Conservation (phyloP, 2,888 invertebrate species). For the Cepaea hortensis region DNA sequence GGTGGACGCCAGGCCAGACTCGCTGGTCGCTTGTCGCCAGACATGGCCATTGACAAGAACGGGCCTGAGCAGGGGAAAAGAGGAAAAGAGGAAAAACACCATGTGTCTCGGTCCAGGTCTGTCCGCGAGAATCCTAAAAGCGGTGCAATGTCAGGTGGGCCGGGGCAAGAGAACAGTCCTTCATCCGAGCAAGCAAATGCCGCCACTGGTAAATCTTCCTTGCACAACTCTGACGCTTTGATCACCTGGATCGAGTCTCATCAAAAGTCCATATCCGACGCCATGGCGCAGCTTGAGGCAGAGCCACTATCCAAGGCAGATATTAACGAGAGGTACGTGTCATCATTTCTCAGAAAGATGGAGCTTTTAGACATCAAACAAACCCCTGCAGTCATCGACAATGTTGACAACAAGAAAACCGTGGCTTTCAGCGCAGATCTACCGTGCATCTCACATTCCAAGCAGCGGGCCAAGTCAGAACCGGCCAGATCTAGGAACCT, state of each 20-base stretch:
- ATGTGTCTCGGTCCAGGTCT: constrained; percentile 9
- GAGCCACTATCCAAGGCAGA: neutral
- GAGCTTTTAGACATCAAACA: too few relatives aligned
- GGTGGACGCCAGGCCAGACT: too few relatives aligned
- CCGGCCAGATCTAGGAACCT: neutral
- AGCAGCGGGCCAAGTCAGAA: constrained; percentile 3
- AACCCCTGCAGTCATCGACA: too few relatives aligned
- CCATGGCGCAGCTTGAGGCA: neutral
- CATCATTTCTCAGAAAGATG: neutral
- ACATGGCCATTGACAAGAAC: too few relatives aligned
- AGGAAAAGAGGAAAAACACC: neutral
- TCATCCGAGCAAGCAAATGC: neutral
- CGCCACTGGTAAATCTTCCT: too few relatives aligned
- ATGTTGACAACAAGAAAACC: too few relatives aligned
- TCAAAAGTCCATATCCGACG: neutral
- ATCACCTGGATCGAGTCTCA: neutral
- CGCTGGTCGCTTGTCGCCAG: neutral
- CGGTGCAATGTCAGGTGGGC: neutral
- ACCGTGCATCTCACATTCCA: neutral
- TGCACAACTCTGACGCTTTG: neutral
- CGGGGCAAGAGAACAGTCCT: neutral
- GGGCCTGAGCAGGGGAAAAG: neutral
- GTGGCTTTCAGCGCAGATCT: neutral
- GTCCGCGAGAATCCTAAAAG: neutral
- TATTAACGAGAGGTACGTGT: neutral